These are phyloP conservation scores for Paraescarpia echinospica DNA, from an alignment of 1,140 invertebrate species.

Conservation along the genomic window DNA sequence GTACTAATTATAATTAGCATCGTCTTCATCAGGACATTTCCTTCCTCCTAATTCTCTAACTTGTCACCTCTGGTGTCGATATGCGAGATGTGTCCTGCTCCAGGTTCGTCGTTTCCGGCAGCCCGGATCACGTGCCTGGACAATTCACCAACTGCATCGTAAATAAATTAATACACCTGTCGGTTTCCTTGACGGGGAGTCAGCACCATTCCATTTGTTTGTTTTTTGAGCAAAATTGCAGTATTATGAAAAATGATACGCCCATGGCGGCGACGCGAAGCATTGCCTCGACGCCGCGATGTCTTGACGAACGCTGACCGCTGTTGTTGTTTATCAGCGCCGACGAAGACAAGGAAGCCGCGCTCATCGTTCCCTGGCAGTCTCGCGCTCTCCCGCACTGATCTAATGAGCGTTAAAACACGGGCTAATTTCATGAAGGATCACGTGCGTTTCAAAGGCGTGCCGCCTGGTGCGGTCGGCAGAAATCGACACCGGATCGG, in stretches of 20 bases:
- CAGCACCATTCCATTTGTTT: neutral
- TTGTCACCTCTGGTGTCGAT: too few relatives aligned
- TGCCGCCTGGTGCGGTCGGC: neutral
- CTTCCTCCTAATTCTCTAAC: too few relatives aligned
- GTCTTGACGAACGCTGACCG: neutral
- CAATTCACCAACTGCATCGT: too few relatives aligned
- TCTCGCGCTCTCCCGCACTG: neutral
- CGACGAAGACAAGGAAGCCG: neutral
- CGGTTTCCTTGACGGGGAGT: neutral
- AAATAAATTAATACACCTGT: too few relatives aligned
- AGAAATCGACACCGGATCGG: neutral
- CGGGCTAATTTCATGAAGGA: slow-evolving; percentile 4
- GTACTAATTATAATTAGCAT: too few relatives aligned
- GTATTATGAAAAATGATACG: neutral
- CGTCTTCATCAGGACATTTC: too few relatives aligned
- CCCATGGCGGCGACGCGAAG: neutral
- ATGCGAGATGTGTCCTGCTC: too few relatives aligned
- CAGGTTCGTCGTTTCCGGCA: too few relatives aligned
- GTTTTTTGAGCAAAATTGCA: neutral
- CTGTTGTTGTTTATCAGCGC: neutral
- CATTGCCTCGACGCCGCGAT: neutral
- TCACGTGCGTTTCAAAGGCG: neutral
- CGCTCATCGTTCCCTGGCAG: neutral
- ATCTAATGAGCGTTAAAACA: slow-evolving; percentile 6
- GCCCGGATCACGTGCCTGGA: too few relatives aligned